Base-by-base conservation (phyloP, 2,113 vertebrate genomes). In the Synodontis membranacea region DNA sequence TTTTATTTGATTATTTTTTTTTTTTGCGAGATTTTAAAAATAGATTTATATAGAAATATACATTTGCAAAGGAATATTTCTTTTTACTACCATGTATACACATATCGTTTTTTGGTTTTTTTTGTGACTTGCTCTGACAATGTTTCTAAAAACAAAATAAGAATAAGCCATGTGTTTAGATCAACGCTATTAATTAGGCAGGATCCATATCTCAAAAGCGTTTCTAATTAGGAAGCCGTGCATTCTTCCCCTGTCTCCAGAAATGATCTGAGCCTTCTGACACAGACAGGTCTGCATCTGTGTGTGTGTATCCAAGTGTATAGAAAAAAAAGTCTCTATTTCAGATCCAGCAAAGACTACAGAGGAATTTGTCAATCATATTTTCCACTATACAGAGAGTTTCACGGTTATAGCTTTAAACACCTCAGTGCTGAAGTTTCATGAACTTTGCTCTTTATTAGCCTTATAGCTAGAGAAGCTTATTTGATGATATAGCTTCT, bases 271-370 rank as follows among this genome's bases (percentile, higher is more conserved):
- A 62, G 46, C 58, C 76, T 79, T 52, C 44, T 25, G 21, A 79
- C 15, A 50, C 84, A 80, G 44, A 66, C 84, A 64, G 58, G 42
- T 66, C 58, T 79, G 25, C 34, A 62, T 75, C 42, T 62, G 46
- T 52, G 14, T 52, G 31, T 54, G 2, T 42, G 4, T 68, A 15
- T 52, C 14, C 15, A 23, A 44, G 79, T 81, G 54, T 60, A 28
- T 28, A 58, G 37, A 23, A 34, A 31, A 80, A 74, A 44, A 84
- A 42, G 11, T 85, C 75, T 50, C 56, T 34, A 64, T 17, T 76
- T 42, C 70, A 84, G 58, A 85, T 11, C 9, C 25, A 5, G n/a
- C 60, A 46, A 74, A 60, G 10, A n/a, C 39, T 31, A 60, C 6
- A 62, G 28, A 19, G 34, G 50, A 44, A 60, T 31, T 21, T 44